Evolutionary conservation across 92 coral and sea anemone species (phyloP).

Genomic region (Parazoanthus swiftii): DNA sequence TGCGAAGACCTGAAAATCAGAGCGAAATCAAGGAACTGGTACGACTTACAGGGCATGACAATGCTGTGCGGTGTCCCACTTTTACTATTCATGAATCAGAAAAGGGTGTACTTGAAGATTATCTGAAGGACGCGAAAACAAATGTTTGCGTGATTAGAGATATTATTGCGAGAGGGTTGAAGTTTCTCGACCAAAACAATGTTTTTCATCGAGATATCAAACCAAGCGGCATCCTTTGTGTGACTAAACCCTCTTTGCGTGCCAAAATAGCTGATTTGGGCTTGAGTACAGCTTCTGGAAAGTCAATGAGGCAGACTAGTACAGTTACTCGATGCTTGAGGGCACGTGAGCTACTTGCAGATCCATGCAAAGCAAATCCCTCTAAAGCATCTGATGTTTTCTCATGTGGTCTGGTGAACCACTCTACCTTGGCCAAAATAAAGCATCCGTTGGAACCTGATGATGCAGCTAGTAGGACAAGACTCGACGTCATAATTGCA

Average conservation of each 20-base stretch:
- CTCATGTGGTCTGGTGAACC: neutral
- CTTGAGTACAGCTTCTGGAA: neutral
- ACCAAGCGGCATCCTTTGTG: neutral
- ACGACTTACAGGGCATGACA: slow-evolving; percentile 10
- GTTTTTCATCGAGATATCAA: slow-evolving; percentile 16
- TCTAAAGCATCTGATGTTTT: slow-evolving; percentile 16
- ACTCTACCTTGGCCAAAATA: slow-evolving; percentile 13
- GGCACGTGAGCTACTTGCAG: slow-evolving; percentile 23
- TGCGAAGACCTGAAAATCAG: slow-evolving; percentile 11
- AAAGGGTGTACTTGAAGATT: slow-evolving; percentile 42
- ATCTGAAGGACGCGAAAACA: neutral
- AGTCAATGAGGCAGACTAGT: neutral
- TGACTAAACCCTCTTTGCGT: neutral
- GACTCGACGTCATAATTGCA: neutral
- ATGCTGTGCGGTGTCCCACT: slow-evolving; percentile 30
- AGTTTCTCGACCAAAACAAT: neutral
- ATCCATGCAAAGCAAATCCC: neutral
- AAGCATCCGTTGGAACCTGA: slow-evolving; percentile 31
- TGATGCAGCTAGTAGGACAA: neutral
- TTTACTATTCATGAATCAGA: slow-evolving; percentile 32
- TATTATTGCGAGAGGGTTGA: slow-evolving; percentile 12
- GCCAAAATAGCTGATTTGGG: slow-evolving; percentile 27
- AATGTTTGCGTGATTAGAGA: slow-evolving; percentile 19
- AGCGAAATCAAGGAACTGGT: slow-evolving; percentile 31
- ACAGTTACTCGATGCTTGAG: slow-evolving; percentile 26